These are phyloP conservation scores for Microctenopoma lineatum DNA, from an alignment of 2,797 vertebrate genomes.

Conservation along the genomic window DNA sequence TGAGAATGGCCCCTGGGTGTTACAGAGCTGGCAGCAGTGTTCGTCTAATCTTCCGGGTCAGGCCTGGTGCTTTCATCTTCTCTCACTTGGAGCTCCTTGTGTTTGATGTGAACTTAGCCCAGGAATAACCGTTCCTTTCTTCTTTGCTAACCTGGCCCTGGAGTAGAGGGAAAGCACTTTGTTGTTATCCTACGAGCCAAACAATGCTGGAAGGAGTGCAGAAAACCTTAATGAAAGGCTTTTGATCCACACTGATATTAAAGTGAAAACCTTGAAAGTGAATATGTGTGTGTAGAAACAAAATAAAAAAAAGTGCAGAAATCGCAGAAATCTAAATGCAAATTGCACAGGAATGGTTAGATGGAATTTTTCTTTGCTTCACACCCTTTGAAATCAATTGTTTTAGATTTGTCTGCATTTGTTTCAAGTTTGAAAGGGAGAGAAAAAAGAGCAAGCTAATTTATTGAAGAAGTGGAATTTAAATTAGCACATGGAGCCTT, in stretches of 20 bases:
- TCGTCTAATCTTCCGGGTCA: conserved; percentile 86
- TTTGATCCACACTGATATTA: conserved; percentile 83
- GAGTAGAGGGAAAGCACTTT: conserved; percentile 78
- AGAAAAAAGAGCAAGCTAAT: conserved; percentile 61
- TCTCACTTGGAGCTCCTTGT: conserved; percentile 80
- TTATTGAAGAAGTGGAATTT: conserved; percentile 66
- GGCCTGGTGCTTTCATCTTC: conserved; percentile 84
- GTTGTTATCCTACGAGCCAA: conserved; percentile 84
- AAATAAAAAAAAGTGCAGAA: conserved; percentile 68
- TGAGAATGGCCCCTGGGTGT: conserved; percentile 79
- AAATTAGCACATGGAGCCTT: conserved; percentile 67
- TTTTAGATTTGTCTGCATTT: conserved; percentile 72
- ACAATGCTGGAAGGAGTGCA: conserved; percentile 82
- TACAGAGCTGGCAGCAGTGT: conserved; percentile 78
- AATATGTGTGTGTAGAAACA: conserved; percentile 16
- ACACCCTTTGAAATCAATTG: conserved; percentile 76
- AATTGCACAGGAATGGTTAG: conserved; percentile 69
- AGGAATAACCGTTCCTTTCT: conserved; percentile 83
- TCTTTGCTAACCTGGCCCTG: conserved; percentile 79
- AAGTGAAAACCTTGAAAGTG: conserved; percentile 67
- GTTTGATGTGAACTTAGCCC: conserved; percentile 87
- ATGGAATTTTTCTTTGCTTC: conserved; percentile 65
- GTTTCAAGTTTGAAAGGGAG: conserved; percentile 70
- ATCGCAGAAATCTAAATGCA: conserved; percentile 79
- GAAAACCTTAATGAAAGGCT: conserved; percentile 81